Base-by-base conservation (phyloP, 2,113 vertebrate species). In the Ptilonorhynchus violaceus region DNA sequence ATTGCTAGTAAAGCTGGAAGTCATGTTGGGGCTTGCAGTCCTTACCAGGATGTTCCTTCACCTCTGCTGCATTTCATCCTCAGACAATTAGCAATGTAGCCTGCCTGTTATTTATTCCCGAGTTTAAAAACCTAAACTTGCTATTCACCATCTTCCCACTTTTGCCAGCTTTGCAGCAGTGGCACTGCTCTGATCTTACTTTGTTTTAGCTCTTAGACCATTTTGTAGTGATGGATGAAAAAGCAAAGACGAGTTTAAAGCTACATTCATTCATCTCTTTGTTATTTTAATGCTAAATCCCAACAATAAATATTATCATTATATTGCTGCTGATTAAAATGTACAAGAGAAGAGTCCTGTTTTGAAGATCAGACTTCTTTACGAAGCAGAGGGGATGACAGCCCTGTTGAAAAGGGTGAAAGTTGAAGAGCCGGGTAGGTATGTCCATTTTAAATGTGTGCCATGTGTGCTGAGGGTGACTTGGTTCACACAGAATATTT, bases 401-500 rank as follows among this genome's bases (percentile, higher is more conserved):
- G 25, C 60, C 10, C 49, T 75, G 46, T 49, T 78, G 76, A 39
- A 74, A 56, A 88, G 76, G 15, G 46, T 68, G 28, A 33, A 95
- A 93, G 20, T 62, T 91, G 68, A 49, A 60, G 31, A 68, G 19
- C 33, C 56, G 78, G 53, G 56, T 93, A 94, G 86, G 64, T 93
- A 68, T 41, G 86, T 73, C 84, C 92, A 42, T 87, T 91, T 87
- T 31, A 92, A 92, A 82, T 91, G 50, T 82, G 37, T 83, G 76
- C 91, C 79, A 47, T 96, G 66, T 90, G 41, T 93, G 77, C 76
- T 55, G 85, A 70, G 95, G 41, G 79, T 92, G 88, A 91, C 80
- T 97, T 93, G 91, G 94, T 96, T 97, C 96, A 95, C 95, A 96
- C 58, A 85, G 91, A 95, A 92, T 92, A 81, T 75, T 93, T 95